Percentiles rank a stretch among this genome's conserved stretches.
Evolutionary conservation across 2,113 vertebrate genomes (phyloP).

Genomic region (Parus major): DNA sequence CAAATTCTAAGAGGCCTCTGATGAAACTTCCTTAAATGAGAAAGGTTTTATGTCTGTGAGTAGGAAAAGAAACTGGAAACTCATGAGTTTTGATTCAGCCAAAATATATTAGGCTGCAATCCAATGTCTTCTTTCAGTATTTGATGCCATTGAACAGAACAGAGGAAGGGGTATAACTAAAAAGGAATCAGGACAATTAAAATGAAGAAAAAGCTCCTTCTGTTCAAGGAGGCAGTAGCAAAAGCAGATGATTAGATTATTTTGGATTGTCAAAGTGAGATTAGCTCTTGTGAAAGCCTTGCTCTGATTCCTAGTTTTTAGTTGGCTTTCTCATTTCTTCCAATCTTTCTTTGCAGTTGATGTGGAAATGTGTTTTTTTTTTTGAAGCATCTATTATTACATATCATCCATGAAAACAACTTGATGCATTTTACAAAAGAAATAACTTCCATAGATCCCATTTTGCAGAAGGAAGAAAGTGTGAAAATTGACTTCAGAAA

Average conservation of each 20-base stretch:
- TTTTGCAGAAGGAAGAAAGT: not conserved
- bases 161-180: not conserved
- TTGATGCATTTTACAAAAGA: not conserved
- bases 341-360: not conserved
- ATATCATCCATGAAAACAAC: not conserved
- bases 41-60: not conserved
- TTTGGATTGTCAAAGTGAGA: not conserved
- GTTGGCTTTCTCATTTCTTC: not conserved
- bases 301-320: not conserved
- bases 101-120: not conserved
- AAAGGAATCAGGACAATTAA: not conserved
- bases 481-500: not conserved
- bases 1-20: not conserved
- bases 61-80: not conserved
- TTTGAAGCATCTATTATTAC: not conserved
- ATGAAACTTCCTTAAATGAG: not conserved
- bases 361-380: not conserved
- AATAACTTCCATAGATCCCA: not conserved
- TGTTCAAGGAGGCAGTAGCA: not conserved
- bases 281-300: not conserved
- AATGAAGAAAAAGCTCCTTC: not conserved
- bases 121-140: not conserved
- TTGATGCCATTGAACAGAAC: not conserved
- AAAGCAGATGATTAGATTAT: not conserved
- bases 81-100: not conserved